phyloP scores from a whole-genome alignment of 2,797 vertebrate genomes.

The Anguilla pacifica region DNA sequence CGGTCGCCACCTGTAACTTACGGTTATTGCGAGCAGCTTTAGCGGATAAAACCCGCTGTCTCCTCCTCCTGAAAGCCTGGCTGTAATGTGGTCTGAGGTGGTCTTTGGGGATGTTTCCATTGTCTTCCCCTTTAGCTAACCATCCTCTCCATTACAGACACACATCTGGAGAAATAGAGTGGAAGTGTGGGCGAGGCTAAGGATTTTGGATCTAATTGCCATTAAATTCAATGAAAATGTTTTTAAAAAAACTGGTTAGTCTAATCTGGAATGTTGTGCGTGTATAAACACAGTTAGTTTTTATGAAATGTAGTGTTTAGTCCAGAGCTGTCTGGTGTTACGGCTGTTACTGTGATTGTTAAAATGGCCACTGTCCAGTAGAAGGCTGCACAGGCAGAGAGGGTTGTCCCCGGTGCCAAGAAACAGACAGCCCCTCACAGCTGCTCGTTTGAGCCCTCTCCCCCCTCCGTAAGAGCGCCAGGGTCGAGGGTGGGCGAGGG shows the following conservation, averaged over 20 bases:
- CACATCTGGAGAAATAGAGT: not conserved
- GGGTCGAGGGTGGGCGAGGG: not conserved
- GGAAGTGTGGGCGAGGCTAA: not conserved
- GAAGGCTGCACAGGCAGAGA: not conserved
- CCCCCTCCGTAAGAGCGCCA: not conserved
- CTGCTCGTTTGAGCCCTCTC: not conserved
- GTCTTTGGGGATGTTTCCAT: not conserved
- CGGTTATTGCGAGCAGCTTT: slow-evolving; percentile 98
- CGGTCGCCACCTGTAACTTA: slow-evolving; percentile 95
- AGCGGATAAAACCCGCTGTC: slow-evolving; percentile 83
- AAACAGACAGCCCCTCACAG: not conserved
- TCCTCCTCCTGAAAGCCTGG: not conserved
- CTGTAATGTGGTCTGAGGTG: not conserved
- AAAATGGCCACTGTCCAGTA: slow-evolving; percentile 1
- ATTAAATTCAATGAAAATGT: not conserved
- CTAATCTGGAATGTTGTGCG: not conserved
- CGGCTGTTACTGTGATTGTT: not conserved
- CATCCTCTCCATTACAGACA: not conserved
- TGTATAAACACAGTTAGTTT: not conserved
- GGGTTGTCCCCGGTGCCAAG: not conserved
- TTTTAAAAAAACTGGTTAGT: not conserved
- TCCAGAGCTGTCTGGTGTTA: not conserved
- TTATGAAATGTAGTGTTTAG: not conserved
- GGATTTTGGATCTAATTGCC: not conserved
- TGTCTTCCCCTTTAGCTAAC: not conserved